These are phyloP conservation scores for Zaprionus taronus DNA, from an alignment of 1,140 invertebrate genomes.

Conservation along the genomic window DNA sequence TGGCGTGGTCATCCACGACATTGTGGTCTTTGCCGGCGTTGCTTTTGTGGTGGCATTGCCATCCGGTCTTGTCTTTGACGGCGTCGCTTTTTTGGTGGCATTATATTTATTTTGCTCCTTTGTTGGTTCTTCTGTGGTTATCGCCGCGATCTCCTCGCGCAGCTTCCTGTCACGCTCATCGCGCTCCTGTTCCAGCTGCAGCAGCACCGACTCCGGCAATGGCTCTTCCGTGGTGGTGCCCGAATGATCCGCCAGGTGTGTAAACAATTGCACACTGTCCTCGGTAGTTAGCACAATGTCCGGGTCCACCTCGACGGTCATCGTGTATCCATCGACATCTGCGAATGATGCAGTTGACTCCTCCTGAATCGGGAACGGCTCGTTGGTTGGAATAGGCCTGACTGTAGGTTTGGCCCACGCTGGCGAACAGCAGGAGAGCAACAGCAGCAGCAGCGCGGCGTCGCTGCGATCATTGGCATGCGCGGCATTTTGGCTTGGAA, in stretches of 20 bases:
- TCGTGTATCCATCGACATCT: conserved; percentile 6
- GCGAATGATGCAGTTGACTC: conserved; percentile 32
- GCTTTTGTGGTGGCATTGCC: too few relatives aligned
- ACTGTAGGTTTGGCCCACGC: neutral
- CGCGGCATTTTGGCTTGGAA: conserved; percentile 56
- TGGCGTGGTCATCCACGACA: too few relatives aligned
- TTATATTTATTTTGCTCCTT: neutral
- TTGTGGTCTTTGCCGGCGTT: too few relatives aligned
- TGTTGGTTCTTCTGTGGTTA: neutral
- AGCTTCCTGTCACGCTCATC: neutral
- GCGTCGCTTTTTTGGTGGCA: too few relatives aligned
- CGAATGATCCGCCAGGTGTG: conserved; percentile 11
- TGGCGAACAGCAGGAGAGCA: conserved; percentile 4
- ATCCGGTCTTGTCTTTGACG: too few relatives aligned
- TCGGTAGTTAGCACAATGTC: conserved; percentile 56
- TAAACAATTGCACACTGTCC: conserved; percentile 35
- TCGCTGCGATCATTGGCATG: conserved; percentile 45
- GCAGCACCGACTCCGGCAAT: conserved; percentile 54
- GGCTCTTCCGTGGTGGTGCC: conserved; percentile 50
- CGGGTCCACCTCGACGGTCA: conserved; percentile 49
- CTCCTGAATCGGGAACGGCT: neutral
- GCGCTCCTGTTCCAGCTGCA: conserved; percentile 39
- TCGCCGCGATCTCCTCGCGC: neutral
- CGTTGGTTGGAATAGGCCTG: neutral
- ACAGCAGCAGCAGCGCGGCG: conserved; percentile 8